Evolutionary conservation across 2,113 vertebrate species (phyloP).

Genomic region (Gnathonemus longibarbis): DNA sequence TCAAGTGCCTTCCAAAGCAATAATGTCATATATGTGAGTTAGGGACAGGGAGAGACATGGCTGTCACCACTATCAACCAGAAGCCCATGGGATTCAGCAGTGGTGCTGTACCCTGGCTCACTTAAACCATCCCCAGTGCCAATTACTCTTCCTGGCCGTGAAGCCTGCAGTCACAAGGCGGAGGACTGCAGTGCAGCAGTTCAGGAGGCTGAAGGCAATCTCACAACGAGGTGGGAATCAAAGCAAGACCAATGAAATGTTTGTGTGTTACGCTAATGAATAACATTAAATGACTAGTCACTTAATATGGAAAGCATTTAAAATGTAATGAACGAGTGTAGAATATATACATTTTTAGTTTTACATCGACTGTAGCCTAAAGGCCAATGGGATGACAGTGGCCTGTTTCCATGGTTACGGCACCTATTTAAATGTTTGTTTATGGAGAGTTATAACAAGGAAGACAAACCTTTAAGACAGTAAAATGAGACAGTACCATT

Average conservation of each 20-base stretch:
- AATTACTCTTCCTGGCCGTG: neutral
- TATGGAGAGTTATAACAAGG: neutral
- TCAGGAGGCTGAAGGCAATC: neutral
- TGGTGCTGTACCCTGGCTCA: neutral
- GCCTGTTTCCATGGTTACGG: neutral
- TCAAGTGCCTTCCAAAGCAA: neutral
- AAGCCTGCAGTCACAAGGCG: neutral
- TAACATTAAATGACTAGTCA: neutral
- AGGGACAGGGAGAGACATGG: neutral
- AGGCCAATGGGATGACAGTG: neutral
- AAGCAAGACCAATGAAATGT: neutral
- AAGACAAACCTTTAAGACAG: neutral
- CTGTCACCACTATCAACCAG: neutral
- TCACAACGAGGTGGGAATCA: neutral
- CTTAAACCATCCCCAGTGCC: neutral
- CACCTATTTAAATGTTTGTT: neutral
- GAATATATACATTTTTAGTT: neutral
- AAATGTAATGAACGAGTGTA: neutral
- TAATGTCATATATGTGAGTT: neutral
- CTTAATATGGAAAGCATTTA: neutral
- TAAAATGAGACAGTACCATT: neutral
- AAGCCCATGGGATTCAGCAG: neutral
- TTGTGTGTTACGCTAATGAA: slow-evolving; percentile 33
- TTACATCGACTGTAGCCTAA: neutral
- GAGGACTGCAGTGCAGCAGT: neutral